phyloP scores from a whole-genome alignment of 1,140 invertebrate genomes.

The Mactra quadrangularis region DNA sequence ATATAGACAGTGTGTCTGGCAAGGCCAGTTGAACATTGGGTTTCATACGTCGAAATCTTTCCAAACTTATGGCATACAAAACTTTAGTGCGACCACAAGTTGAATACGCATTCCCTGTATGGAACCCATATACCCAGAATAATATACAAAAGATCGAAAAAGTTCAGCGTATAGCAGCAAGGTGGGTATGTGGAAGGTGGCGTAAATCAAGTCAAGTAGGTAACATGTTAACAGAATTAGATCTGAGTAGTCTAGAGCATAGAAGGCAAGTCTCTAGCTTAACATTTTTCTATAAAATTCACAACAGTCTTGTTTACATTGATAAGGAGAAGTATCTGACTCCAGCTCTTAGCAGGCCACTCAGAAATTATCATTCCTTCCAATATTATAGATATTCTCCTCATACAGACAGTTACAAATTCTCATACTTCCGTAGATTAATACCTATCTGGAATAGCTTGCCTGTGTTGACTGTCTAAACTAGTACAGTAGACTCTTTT shows the following conservation, averaged over 20 bases:
- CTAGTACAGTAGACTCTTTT: not conserved
- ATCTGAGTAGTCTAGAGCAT: not conserved
- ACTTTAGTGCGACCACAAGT: no score
- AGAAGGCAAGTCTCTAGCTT: not conserved
- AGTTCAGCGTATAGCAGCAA: no score
- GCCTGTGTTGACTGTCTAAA: not conserved
- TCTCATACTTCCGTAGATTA: not conserved
- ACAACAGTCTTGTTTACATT: not conserved
- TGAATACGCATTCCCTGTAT: no score
- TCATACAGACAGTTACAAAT: not conserved
- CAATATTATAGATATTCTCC: not conserved
- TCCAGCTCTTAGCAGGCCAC: not conserved
- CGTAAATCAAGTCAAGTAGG: not conserved
- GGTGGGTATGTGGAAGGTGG: no score
- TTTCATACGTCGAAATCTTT: no score
- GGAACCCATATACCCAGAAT: constrained; percentile 70
- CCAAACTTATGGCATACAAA: no score
- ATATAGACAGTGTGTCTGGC: no score
- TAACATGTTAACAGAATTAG: not conserved
- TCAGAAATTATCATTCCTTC: not conserved
- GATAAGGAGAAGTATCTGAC: not conserved
- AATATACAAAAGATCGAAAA: not conserved
- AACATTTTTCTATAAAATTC: not conserved
- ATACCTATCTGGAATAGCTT: not conserved
- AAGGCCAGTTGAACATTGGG: no score